Base-by-base conservation (phyloP, 2,113 vertebrate species). In the Paedocypris sp. region DNA sequence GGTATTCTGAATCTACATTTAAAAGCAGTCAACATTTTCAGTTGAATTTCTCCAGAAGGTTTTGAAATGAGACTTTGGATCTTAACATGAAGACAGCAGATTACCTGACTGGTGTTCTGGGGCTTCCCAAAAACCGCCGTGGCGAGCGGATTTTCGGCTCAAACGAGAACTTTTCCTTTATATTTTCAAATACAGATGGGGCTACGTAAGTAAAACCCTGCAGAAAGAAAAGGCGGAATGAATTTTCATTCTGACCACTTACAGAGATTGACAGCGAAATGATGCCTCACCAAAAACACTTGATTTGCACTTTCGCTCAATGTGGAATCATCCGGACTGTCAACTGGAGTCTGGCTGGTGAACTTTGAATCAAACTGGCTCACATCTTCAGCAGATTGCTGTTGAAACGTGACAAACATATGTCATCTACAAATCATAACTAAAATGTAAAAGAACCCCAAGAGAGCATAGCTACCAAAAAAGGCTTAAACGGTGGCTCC, bases 301-400 rank as follows among this genome's bases (percentile, higher is more conserved):
- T 94, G 91, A 84, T 97, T 98, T 87, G 94, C 94, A 87, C 94
- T 97, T 89, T 97, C 93, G 60, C 94, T 97, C 77, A 98, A 93
- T 67, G 92, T 91, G 72, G 94, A 93, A 82, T 97, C 94, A 68
- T 97, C 94, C 6, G 94, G 94, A 77, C 94, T 98, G 79, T 98
- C 94, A 70, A 97, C 94, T 62, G 94, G 94, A 71, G 94, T 91
- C 88, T 97, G 94, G 83, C 90, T 91, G 79, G 94, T 98, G 89
- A 97, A 98, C 86, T 98, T 96, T 69, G 94, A 97, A 85, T 98
- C 94, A 80, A 98, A 98, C 83, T 98, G 94, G 85, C 94, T 98
- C 75, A 91, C 93, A 69, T 98, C 94, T 77, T 98, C 94, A 77
- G 94, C 94, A 36, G 94, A 98, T 97, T 97, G 94, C 94, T 98